A percentile compares a stretch with the other conserved stretches of the same genome.
Evolutionary conservation across 1,140 invertebrate genomes (phyloP).

Genomic region (Triops longicaudatus): DNA sequence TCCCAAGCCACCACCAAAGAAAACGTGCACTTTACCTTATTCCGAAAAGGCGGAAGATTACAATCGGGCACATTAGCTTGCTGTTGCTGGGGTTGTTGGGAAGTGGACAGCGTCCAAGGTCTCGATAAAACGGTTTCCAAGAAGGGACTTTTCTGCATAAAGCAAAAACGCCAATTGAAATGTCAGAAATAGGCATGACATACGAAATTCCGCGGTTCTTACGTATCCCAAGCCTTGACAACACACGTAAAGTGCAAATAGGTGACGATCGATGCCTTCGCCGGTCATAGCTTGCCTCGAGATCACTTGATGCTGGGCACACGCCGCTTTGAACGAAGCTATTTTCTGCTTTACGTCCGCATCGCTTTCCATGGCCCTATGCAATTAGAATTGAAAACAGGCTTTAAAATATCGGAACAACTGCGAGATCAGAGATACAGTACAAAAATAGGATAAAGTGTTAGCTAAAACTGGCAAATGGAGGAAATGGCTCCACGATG

Average conservation of each 20-base stretch:
- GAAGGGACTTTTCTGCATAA: conserved; percentile 41
- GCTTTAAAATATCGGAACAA: too few relatives aligned
- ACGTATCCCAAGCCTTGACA: conserved; percentile 45
- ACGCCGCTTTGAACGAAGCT: conserved; percentile 35
- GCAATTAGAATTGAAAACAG: not conserved
- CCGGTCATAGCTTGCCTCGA: conserved; percentile 43
- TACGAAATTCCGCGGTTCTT: conserved; percentile 32
- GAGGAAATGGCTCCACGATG: too few relatives aligned
- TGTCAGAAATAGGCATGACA: not conserved
- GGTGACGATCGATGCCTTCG: conserved; percentile 44
- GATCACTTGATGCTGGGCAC: conserved; percentile 39
- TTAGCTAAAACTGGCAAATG: too few relatives aligned
- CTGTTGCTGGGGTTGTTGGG: conserved; percentile 48
- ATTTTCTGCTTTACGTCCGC: not conserved
- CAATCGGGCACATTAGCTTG: conserved; percentile 41
- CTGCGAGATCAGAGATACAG: too few relatives aligned
- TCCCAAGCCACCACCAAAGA: not conserved
- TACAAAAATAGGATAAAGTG: too few relatives aligned
- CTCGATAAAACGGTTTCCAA: conserved; percentile 42
- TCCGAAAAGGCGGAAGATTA: conserved; percentile 39
- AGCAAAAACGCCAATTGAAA: conserved; percentile 21
- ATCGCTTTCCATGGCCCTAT: conserved; percentile 19
- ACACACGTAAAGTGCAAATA: conserved; percentile 48
- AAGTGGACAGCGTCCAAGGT: conserved; percentile 48
- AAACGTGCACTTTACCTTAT: conserved; percentile 36